Conservation (phyloP, 1,140 invertebrate species). For the Parasteatoda tepidariorum region DNA sequence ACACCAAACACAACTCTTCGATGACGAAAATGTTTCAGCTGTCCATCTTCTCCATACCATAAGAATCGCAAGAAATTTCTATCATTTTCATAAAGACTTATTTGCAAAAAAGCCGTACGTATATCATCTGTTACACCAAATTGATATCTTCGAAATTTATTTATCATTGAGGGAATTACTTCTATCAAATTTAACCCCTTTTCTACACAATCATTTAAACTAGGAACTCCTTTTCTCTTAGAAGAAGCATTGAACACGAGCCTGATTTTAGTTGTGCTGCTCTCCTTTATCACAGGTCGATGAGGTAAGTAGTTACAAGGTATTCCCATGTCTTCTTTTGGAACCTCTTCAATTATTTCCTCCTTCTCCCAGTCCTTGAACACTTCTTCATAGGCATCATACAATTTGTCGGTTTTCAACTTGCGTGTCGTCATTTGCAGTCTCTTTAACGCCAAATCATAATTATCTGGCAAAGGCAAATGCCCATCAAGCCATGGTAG, state of each 20-base stretch:
- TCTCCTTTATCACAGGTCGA: conserved; percentile 49
- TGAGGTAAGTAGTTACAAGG: conserved; percentile 62
- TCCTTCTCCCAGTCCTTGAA: neutral
- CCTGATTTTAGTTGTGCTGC: conserved; percentile 36
- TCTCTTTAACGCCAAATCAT: neutral
- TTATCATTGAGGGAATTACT: conserved; percentile 65
- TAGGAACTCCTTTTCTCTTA: neutral
- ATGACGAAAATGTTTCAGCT: conserved; percentile 8
- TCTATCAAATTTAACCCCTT: conserved; percentile 42
- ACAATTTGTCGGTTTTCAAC: neutral
- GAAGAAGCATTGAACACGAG: conserved; percentile 48
- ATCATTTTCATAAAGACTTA: conserved; percentile 14
- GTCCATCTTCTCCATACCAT: neutral
- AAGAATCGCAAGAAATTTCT: conserved; percentile 13
- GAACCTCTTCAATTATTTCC: conserved; percentile 57
- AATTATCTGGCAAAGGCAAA: conserved; percentile 9
- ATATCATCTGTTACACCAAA: conserved; percentile 47
- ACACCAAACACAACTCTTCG: conserved; percentile 4
- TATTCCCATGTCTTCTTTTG: neutral
- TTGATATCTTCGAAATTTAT: conserved; percentile 31
- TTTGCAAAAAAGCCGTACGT: conserved; percentile 56
- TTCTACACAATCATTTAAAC: conserved; percentile 57
- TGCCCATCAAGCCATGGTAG: conserved; percentile 4
- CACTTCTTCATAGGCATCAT: neutral
- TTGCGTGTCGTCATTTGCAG: neutral